phyloP scores from a whole-genome alignment of 2,888 invertebrate genomes.

The Gisinianus flammeolus region DNA sequence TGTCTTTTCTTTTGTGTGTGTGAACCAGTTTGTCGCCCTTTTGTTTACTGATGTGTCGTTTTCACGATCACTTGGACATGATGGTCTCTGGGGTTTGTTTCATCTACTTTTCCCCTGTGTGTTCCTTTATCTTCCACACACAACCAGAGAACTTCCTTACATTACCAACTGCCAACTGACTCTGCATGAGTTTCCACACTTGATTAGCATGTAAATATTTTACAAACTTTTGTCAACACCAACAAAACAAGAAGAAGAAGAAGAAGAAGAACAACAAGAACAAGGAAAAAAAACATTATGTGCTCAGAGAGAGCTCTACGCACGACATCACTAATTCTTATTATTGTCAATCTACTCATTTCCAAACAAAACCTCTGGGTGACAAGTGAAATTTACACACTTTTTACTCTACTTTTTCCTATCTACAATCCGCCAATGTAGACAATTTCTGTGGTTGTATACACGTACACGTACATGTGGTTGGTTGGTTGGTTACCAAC shows the following conservation, averaged over 20 bases:
- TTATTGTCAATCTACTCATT: too few relatives aligned
- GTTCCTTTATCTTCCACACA: neutral
- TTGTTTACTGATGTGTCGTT: constrained; percentile 36
- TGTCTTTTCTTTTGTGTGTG: constrained; percentile 4
- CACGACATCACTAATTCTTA: constrained; percentile 19
- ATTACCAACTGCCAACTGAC: constrained; percentile 1
- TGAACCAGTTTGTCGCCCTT: constrained; percentile 35
- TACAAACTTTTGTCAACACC: constrained; percentile 7
- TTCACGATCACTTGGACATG: constrained; percentile 23
- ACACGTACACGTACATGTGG: too few relatives aligned
- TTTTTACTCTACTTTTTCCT: neutral
- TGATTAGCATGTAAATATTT: constrained; percentile 20
- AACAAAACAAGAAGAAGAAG: neutral
- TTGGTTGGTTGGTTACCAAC: too few relatives aligned
- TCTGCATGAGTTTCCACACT: constrained; percentile 23
- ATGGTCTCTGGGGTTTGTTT: constrained; percentile 25
- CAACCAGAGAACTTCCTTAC: neutral
- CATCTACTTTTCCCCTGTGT: neutral
- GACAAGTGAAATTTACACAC: neutral
- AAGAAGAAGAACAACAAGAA: neutral
- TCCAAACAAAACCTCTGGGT: too few relatives aligned
- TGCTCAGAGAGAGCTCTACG: neutral
- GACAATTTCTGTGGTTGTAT: too few relatives aligned
- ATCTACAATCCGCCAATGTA: too few relatives aligned
- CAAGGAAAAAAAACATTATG: neutral